These are phyloP conservation scores for Barbus barbus DNA, from an alignment of 2,113 vertebrate genomes.

Conservation along the genomic window DNA sequence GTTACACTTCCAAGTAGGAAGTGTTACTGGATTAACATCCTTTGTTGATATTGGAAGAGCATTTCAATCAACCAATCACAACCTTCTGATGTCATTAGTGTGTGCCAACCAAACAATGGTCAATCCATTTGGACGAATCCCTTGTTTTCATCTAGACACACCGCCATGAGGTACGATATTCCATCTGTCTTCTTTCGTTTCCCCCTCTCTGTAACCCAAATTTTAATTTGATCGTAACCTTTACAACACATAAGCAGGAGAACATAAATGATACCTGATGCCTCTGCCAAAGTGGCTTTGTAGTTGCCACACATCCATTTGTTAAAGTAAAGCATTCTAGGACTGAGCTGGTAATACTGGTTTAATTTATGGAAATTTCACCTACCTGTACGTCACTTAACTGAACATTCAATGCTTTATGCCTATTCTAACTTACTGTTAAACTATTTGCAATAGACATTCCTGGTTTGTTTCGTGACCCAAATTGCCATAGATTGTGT, in stretches of 20 bases:
- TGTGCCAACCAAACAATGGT: background rate
- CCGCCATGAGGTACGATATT: background rate
- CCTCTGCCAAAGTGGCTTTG: too few species aligned
- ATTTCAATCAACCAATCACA: background rate
- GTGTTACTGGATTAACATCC: too few species aligned
- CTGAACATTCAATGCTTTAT: background rate
- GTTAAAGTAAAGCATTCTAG: background rate
- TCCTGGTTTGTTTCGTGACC: background rate
- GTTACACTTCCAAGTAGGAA: too few species aligned
- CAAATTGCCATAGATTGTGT: constrained; percentile 4
- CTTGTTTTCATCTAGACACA: background rate
- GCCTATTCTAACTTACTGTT: background rate
- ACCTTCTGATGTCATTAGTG: background rate
- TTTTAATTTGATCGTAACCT: too few species aligned
- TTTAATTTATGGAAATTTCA: background rate
- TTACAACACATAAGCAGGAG: background rate
- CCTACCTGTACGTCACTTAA: background rate
- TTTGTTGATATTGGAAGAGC: too few species aligned
- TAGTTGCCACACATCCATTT: too few species aligned
- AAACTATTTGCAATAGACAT: background rate
- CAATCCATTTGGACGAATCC: background rate
- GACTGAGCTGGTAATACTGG: background rate
- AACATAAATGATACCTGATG: too few species aligned
- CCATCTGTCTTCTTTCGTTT: background rate
- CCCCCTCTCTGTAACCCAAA: too few species aligned